phyloP scores from a whole-genome alignment of 2,797 vertebrate genomes.

The Enoplosus armatus region DNA sequence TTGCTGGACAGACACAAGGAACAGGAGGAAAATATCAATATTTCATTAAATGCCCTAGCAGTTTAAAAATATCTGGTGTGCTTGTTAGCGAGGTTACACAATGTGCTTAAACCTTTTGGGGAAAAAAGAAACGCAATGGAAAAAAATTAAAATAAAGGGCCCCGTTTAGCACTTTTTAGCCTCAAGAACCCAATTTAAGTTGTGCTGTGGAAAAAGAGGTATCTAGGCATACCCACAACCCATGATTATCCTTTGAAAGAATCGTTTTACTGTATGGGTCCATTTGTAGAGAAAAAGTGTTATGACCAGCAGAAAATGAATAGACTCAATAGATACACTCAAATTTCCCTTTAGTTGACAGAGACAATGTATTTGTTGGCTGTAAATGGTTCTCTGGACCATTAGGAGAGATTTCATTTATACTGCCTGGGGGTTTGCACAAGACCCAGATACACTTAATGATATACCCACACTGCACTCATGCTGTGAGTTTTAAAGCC shows the following conservation, averaged over 20 bases:
- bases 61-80: constrained; percentile 35
- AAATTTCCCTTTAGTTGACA: constrained; percentile 62
- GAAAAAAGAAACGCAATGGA: neutral
- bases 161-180: constrained; percentile 20
- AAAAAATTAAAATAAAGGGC: constrained; percentile 12
- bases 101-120: constrained; percentile 17
- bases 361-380: constrained; percentile 70
- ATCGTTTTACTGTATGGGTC: constrained; percentile 40
- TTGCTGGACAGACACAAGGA: constrained; percentile 3
- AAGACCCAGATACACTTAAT: constrained; percentile 75
- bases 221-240: constrained; percentile 30
- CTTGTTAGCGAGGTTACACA: constrained; percentile 40
- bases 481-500: constrained; percentile 71
- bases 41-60: constrained; percentile 20
- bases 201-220: constrained; percentile 2
- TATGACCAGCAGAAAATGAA: constrained; percentile 68
- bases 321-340: constrained; percentile 56
- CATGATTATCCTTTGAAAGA: constrained; percentile 49
- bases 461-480: constrained; percentile 68
- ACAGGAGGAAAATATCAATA: constrained; percentile 23
- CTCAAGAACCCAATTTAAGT: constrained; percentile 40
- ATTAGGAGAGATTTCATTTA: constrained; percentile 78
- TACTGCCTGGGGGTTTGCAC: constrained; percentile 70
- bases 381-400: constrained; percentile 70
- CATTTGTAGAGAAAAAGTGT: constrained; percentile 55